phyloP scores from a whole-genome alignment of 2,113 vertebrate species.

The Tricholaema leucomelas region DNA sequence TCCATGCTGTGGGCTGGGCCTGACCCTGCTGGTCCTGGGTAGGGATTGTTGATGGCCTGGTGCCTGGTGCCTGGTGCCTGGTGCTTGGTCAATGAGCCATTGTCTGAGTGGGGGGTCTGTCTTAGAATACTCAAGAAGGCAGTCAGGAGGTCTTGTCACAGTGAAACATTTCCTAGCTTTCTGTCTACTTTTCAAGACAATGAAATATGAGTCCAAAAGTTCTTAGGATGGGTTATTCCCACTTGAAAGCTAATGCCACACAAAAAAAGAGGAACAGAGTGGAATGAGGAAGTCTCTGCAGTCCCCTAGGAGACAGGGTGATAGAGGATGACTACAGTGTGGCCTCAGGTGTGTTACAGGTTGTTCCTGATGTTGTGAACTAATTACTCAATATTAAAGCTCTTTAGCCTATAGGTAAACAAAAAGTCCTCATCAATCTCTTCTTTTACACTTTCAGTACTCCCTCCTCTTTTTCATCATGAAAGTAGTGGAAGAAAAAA shows the following conservation, averaged over 20 bases:
- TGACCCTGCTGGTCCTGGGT: background rate
- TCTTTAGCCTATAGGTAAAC: background rate
- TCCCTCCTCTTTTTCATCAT: background rate
- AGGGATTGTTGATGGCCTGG: background rate
- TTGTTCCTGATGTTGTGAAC: background rate
- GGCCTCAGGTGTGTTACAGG: background rate
- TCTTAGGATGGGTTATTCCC: background rate
- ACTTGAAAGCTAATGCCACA: background rate
- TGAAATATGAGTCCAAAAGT: background rate
- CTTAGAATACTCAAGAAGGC: background rate
- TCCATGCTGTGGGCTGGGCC: background rate
- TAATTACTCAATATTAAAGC: slow-evolving; percentile 7
- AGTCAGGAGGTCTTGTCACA: background rate
- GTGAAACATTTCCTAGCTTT: background rate
- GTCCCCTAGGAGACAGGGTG: background rate
- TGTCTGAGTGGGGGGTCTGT: background rate
- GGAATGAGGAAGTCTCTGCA: background rate
- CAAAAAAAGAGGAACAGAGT: background rate
- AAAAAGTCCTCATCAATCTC: background rate
- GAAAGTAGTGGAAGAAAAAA: background rate
- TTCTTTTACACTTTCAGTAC: background rate
- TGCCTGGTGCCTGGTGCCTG: background rate
- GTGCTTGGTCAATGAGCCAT: background rate
- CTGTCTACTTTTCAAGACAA: background rate
- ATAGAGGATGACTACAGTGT: background rate